phyloP scores from a whole-genome alignment of 1,140 invertebrate species.

The Pachyrhynchus sulphureomaculatus region DNA sequence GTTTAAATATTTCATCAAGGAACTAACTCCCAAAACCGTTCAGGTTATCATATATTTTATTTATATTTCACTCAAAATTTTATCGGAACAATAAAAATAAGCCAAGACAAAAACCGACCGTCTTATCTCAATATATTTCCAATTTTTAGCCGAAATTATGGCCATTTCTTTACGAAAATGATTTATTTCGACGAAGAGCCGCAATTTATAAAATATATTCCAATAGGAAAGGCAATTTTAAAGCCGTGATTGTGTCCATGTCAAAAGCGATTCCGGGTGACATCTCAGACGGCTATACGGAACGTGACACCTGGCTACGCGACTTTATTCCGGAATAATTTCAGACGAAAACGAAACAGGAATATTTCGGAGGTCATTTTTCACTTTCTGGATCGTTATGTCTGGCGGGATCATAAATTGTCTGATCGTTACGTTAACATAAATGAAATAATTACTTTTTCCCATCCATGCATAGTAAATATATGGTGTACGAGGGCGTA shows the following conservation, averaged over 20 bases:
- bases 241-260: slow-evolving; percentile 27
- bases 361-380: neutral
- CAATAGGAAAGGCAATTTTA: slow-evolving; percentile 23
- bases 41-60: too few relatives aligned
- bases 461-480: too few relatives aligned
- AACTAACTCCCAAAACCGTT: too few relatives aligned
- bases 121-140: slow-evolving; percentile 22
- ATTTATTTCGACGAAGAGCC: slow-evolving; percentile 9
- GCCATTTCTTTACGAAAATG: slow-evolving; percentile 11
- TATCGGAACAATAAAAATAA: too few relatives aligned
- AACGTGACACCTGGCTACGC: slow-evolving; percentile 10
- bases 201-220: slow-evolving; percentile 22
- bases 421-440: too few relatives aligned
- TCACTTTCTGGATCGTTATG: too few relatives aligned
- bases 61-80: too few relatives aligned
- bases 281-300: neutral
- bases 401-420: too few relatives aligned
- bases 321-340: neutral
- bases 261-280: slow-evolving; percentile 17
- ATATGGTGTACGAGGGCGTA: too few relatives aligned
- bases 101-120: too few relatives aligned
- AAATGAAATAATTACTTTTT: too few relatives aligned
- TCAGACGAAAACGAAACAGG: neutral
- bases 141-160: slow-evolving; percentile 18
- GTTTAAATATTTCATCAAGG: too few relatives aligned